Percentiles rank a stretch among this genome's conserved stretches.
Evolutionary conservation across 2,888 invertebrate genomes (phyloP).

Genomic region (Autographa pulchrina): DNA sequence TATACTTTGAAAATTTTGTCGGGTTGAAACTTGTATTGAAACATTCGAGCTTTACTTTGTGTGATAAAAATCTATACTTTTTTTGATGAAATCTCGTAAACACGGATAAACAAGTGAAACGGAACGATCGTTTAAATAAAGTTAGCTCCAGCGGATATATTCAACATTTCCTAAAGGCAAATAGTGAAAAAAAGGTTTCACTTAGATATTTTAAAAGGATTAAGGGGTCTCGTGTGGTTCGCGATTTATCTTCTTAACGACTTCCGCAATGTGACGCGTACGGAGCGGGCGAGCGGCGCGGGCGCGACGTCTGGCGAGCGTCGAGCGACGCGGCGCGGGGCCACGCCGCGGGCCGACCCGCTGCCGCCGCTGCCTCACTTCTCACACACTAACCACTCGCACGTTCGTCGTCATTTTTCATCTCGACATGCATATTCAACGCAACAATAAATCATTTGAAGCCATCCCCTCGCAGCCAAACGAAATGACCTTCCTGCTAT

Average conservation of each 20-base stretch:
- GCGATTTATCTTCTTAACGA: constrained; percentile 86
- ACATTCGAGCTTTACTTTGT: constrained; percentile 61
- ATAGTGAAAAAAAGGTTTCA: constrained; percentile 68
- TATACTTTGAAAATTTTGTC: constrained; percentile 75
- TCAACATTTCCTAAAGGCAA: constrained; percentile 61
- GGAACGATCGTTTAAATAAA: constrained; percentile 36
- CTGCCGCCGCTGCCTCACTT: constrained; percentile 58
- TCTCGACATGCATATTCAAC: constrained; percentile 89
- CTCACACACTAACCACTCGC: constrained; percentile 75
- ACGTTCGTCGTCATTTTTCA: constrained; percentile 86
- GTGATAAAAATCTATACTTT: constrained; percentile 45
- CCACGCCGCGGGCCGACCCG: constrained; percentile 37
- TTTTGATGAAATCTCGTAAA: background rate
- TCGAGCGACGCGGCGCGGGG: constrained; percentile 20
- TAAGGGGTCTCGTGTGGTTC: constrained; percentile 77
- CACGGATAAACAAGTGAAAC: background rate
- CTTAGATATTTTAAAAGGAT: constrained; percentile 79
- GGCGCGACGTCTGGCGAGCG: constrained; percentile 18
- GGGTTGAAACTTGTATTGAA: constrained; percentile 66
- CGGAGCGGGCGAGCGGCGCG: constrained; percentile 44
- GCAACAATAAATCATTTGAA: constrained; percentile 86
- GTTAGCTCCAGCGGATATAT: constrained; percentile 55
- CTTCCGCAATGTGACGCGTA: constrained; percentile 79
- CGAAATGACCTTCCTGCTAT: constrained; percentile 83
- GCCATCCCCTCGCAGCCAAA: constrained; percentile 79